Percentiles rank a stretch among this genome's conserved stretches.
Evolutionary conservation across 2,113 vertebrate species (phyloP).

Genomic region (Notothenia coriiceps): DNA sequence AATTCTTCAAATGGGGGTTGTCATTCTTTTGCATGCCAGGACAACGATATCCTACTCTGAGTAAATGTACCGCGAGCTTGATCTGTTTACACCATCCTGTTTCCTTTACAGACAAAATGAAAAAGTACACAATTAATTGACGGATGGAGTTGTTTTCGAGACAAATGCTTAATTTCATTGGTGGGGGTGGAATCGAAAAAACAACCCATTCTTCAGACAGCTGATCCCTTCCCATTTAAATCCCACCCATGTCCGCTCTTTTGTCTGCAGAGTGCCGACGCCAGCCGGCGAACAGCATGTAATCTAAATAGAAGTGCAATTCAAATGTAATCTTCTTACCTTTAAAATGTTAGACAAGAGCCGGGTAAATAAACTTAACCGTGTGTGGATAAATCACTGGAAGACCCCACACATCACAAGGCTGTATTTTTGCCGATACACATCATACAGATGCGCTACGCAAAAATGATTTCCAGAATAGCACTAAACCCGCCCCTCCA

Average conservation of each 20-base stretch:
- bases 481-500: constrained; percentile 58
- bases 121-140: neutral
- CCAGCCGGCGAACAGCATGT: constrained; percentile 15
- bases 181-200: constrained; percentile 43
- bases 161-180: constrained; percentile 4
- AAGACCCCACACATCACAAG: constrained; percentile 27
- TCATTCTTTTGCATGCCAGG: constrained; percentile 34
- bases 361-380: neutral
- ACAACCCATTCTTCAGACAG: constrained; percentile 61
- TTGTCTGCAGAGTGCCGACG: constrained; percentile 66
- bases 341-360: neutral
- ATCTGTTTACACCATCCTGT: neutral
- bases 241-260: constrained; percentile 81
- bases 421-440: constrained; percentile 51
- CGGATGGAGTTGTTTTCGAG: neutral
- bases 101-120: neutral
- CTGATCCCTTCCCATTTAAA: constrained; percentile 83
- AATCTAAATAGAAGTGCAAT: no score
- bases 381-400: constrained; percentile 4
- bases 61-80: constrained; percentile 2
- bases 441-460: constrained; percentile 80
- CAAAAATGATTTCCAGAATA: constrained; percentile 60
- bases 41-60: neutral
- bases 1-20: constrained; percentile 26
- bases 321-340: constrained; percentile 64